These are phyloP conservation scores for Puntigrus tetrazona DNA, from an alignment of 2,113 vertebrate species.

Conservation along the genomic window DNA sequence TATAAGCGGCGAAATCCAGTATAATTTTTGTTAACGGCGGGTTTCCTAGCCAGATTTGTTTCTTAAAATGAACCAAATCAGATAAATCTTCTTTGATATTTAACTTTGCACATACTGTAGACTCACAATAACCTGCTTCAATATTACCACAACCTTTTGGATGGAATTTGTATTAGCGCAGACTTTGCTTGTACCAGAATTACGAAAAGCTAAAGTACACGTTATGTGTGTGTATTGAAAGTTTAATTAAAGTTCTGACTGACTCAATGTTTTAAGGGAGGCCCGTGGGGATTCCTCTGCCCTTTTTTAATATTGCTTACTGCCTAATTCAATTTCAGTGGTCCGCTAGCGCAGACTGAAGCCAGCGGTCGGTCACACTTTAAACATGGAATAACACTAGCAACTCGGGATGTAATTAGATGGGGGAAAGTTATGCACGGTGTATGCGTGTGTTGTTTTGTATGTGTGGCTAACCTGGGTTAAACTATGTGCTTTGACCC, in stretches of 20 bases:
- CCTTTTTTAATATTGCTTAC: slow-evolving; percentile 52
- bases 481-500: not conserved
- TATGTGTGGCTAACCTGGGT: not conserved
- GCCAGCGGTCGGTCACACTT: not conserved
- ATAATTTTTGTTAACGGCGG: not conserved
- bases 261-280: slow-evolving; percentile 34
- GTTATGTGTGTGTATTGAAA: slow-evolving; percentile 38
- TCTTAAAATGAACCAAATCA: not conserved
- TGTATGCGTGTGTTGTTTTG: slow-evolving; percentile 9
- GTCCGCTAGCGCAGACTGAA: slow-evolving; percentile 1
- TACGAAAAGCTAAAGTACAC: slow-evolving; percentile 33
- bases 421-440: not conserved
- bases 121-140: slow-evolving; percentile 4
- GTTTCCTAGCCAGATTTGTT: not conserved
- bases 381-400: not conserved
- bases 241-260: slow-evolving; percentile 41
- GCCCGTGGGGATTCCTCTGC: slow-evolving; percentile 41
- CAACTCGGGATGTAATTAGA: not conserved
- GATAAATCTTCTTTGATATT: slow-evolving; percentile 25
- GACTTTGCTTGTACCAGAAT: slow-evolving; percentile 45
- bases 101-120: not conserved
- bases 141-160: slow-evolving; percentile 20
- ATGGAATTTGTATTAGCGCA: slow-evolving; percentile 14
- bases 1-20: not conserved
- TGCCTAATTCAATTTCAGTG: slow-evolving; percentile 48